A percentile compares a stretch with the other conserved stretches of the same genome.
Conservation (phyloP, 2,888 invertebrate species). For the Ochropacha duplaris region DNA sequence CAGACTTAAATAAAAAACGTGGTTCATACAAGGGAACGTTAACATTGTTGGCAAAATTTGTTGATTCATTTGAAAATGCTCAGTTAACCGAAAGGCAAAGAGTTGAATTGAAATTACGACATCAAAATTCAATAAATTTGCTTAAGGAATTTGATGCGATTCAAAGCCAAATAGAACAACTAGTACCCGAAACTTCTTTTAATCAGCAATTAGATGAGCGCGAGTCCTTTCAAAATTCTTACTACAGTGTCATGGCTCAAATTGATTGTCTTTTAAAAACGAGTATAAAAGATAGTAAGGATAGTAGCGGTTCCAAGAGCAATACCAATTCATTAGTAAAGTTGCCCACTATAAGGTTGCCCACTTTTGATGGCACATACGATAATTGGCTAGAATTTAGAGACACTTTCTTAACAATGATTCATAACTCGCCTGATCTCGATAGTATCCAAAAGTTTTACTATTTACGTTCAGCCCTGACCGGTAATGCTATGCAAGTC, state of each 20-base stretch:
- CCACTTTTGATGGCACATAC: constrained; percentile 21
- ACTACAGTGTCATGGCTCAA: neutral
- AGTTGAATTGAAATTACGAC: neutral
- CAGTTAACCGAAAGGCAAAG: neutral
- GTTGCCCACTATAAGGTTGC: constrained; percentile 18
- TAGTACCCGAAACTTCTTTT: neutral
- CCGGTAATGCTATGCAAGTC: constrained; percentile 12
- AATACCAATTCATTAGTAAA: constrained; percentile 1
- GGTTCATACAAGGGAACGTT: neutral
- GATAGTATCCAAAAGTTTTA: constrained; percentile 21
- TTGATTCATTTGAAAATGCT: neutral
- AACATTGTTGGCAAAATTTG: neutral
- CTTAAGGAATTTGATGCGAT: too few species aligned
- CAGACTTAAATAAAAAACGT: neutral
- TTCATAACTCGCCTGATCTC: constrained; percentile 14
- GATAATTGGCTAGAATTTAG: constrained; percentile 14
- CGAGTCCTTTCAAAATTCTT: neutral
- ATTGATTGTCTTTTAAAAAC: too few species aligned
- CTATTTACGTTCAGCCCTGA: constrained; percentile 18
- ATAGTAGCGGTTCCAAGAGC: neutral
- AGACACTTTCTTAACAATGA: constrained; percentile 16
- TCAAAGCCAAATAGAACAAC: neutral
- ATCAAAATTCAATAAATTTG: too few species aligned
- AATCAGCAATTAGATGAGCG: neutral
- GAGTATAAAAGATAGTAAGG: too few species aligned